Conservation (phyloP, 2,797 vertebrate genomes). For the Sebastes aleutianus region DNA sequence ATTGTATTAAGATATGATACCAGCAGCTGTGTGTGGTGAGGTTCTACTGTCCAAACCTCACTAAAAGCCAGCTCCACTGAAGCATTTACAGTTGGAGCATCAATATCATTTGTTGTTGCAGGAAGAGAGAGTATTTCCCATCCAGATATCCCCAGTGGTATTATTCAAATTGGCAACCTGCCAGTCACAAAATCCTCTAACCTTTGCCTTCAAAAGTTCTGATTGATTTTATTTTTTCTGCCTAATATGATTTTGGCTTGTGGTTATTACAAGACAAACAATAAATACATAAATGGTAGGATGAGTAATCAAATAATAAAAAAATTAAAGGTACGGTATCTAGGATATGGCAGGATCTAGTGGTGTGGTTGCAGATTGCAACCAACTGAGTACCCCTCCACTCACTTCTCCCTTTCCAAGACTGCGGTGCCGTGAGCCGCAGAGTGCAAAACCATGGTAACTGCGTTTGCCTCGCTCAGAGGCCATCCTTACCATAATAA, state of each 20-base stretch:
- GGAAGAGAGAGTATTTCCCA: not conserved
- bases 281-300: not conserved
- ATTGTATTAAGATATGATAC: not conserved
- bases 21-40: not conserved
- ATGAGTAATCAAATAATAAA: not conserved
- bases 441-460: too few species aligned
- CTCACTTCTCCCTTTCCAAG: too few species aligned
- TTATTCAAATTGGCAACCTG: not conserved
- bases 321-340: not conserved
- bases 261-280: not conserved
- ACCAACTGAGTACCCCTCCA: too few species aligned
- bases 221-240: not conserved
- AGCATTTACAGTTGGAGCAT: not conserved
- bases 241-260: not conserved
- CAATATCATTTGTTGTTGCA: constrained; percentile 6
- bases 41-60: not conserved
- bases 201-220: not conserved
- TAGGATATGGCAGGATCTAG: too few species aligned
- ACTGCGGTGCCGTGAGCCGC: too few species aligned
- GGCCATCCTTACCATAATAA: too few species aligned
- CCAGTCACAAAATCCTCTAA: not conserved
- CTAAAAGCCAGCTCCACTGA: not conserved
- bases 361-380: too few species aligned
- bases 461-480: too few species aligned
- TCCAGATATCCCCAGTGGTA: not conserved